phyloP scores from a whole-genome alignment of 2,113 vertebrate species.

The Tyto alba region DNA sequence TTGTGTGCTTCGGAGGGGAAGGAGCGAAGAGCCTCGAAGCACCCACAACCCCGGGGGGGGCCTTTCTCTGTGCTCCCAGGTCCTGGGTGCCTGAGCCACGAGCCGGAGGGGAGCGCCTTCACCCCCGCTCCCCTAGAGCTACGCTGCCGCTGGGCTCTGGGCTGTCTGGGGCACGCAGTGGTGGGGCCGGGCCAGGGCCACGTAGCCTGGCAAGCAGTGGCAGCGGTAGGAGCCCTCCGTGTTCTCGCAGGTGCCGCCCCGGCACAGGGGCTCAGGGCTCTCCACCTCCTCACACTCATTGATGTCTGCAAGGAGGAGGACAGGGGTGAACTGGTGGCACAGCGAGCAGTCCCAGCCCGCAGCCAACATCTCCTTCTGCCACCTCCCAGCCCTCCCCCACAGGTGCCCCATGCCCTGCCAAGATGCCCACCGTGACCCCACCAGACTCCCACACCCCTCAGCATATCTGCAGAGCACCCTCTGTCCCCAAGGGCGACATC shows the following conservation, averaged over 20 bases:
- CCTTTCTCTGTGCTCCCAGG: background rate
- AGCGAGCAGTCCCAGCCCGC: background rate
- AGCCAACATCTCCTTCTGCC: background rate
- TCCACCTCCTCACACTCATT: conserved; percentile 90
- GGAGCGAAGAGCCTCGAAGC: background rate
- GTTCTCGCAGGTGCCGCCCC: conserved; percentile 83
- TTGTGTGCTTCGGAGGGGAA: background rate
- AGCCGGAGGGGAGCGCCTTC: background rate
- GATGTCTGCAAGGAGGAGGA: conserved; percentile 76
- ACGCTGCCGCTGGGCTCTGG: background rate
- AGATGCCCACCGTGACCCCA: background rate
- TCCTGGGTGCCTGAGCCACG: background rate
- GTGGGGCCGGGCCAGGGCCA: conserved; percentile 78
- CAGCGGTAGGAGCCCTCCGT: conserved; percentile 92
- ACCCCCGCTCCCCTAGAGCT: background rate
- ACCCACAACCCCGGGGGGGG: background rate
- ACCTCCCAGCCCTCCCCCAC: fast-evolving
- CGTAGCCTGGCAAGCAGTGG: conserved; percentile 79
- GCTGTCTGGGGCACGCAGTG: conserved; percentile 79
- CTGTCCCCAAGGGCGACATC: background rate
- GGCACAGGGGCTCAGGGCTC: conserved; percentile 81
- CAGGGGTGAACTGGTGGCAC: background rate
- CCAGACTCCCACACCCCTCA: background rate
- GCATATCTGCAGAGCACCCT: background rate
- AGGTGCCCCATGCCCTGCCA: background rate